These are phyloP conservation scores for Platichthys flesus DNA, from an alignment of 2,113 vertebrate species.

Conservation along the genomic window DNA sequence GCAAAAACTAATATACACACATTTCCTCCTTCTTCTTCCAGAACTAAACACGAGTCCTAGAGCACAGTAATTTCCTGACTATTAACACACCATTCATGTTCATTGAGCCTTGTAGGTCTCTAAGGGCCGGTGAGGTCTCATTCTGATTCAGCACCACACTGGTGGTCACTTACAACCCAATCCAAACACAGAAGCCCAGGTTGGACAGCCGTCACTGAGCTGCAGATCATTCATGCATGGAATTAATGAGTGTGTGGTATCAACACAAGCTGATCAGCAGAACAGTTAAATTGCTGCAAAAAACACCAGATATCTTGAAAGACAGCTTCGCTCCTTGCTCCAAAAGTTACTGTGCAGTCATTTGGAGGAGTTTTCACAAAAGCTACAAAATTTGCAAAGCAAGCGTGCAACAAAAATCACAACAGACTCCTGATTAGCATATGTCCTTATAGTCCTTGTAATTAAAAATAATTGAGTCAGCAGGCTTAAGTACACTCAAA, in stretches of 20 bases:
- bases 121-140: slow-evolving; percentile 35
- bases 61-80: slow-evolving; percentile 45
- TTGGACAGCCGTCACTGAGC: slow-evolving; percentile 15
- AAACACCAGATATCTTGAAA: slow-evolving; percentile 5
- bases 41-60: neutral
- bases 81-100: slow-evolving; percentile 53
- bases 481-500: neutral
- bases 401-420: neutral
- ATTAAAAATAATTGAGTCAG: slow-evolving; percentile 40
- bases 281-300: slow-evolving; percentile 9
- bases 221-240: slow-evolving; percentile 32
- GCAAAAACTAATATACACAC: neutral
- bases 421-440: slow-evolving; percentile 32
- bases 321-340: neutral
- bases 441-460: slow-evolving; percentile 17
- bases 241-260: slow-evolving; percentile 51
- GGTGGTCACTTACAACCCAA: slow-evolving; percentile 43
- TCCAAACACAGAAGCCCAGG: slow-evolving; percentile 24
- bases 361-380: neutral
- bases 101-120: slow-evolving; percentile 27
- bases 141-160: slow-evolving; percentile 61
- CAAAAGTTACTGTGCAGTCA: neutral
- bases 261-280: slow-evolving; percentile 12
- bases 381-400: slow-evolving; percentile 10
- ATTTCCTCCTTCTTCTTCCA: slow-evolving; percentile 10